Conservation (phyloP, 1,140 invertebrate species). For the Drusus annulatus region DNA sequence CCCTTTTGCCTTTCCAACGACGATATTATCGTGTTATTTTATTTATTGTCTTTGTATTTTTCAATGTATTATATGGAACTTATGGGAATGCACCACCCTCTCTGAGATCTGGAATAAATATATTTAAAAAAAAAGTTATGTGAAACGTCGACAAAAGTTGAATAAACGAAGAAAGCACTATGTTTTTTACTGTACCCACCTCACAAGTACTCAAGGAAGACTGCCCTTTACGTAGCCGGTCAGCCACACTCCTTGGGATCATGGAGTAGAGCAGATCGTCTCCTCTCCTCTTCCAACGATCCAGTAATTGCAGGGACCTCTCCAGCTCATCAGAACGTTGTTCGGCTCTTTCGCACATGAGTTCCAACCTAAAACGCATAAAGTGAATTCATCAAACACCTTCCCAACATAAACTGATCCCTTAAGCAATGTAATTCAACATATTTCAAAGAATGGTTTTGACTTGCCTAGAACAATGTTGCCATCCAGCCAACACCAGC, state of each 20-base stretch:
- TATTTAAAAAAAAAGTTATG: too few relatives aligned
- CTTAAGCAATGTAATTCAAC: too few relatives aligned
- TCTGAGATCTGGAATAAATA: too few relatives aligned
- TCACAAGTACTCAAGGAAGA: constrained; percentile 82
- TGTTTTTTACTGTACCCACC: constrained; percentile 12
- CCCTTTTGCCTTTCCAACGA: too few relatives aligned
- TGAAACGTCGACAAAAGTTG: too few relatives aligned
- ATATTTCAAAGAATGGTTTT: too few relatives aligned
- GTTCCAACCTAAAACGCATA: constrained; percentile 74
- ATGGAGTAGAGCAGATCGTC: constrained; percentile 94
- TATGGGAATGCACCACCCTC: too few relatives aligned
- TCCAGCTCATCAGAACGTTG: constrained; percentile 82
- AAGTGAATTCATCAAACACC: neutral
- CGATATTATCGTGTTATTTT: too few relatives aligned
- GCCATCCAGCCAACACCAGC: constrained; percentile 89
- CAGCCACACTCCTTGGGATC: constrained; percentile 86
- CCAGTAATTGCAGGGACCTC: constrained; percentile 79
- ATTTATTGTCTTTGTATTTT: too few relatives aligned
- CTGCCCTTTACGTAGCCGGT: constrained; percentile 75
- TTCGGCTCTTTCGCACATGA: constrained; percentile 86
- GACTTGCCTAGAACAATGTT: constrained; percentile 83
- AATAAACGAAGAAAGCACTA: too few relatives aligned
- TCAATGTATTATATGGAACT: too few relatives aligned
- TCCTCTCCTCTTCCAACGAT: constrained; percentile 88
- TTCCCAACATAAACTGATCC: too few relatives aligned